These are phyloP conservation scores for Thelaira solivaga DNA, from an alignment of 2,888 invertebrate species.

Conservation along the genomic window DNA sequence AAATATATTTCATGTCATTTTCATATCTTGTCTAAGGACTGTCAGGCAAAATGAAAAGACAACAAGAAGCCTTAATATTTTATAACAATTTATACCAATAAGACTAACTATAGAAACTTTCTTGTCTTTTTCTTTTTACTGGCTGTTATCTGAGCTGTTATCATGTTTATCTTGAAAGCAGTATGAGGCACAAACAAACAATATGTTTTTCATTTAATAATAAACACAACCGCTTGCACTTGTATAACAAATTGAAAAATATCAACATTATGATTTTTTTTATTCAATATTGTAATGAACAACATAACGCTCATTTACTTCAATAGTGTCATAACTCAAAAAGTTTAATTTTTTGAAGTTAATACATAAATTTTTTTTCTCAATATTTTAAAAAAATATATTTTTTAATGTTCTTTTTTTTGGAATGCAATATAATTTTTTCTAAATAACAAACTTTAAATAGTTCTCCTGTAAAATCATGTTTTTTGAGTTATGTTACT, in stretches of 20 bases:
- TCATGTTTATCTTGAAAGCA: constrained; percentile 36
- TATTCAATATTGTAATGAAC: constrained; percentile 6
- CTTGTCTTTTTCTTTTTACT: background rate
- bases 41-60: constrained; percentile 33
- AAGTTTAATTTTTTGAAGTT: too few species aligned
- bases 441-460: too few species aligned
- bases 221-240: too few species aligned
- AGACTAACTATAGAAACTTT: constrained; percentile 34
- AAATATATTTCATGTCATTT: constrained; percentile 51
- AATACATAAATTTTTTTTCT: too few species aligned
- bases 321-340: too few species aligned
- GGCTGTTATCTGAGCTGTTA: constrained; percentile 16
- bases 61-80: constrained; percentile 41
- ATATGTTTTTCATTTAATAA: constrained; percentile 29
- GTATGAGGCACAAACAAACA: too few species aligned
- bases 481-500: too few species aligned
- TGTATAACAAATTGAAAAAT: background rate
- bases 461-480: too few species aligned
- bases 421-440: too few species aligned
- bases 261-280: constrained; percentile 3
- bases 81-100: background rate
- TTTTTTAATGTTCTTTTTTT: too few species aligned
- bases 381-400: too few species aligned
- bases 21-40: constrained; percentile 42
- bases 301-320: too few species aligned